Evolutionary conservation across 2,113 vertebrate genomes (phyloP), one percentile per base, ranked within the genome.

Genomic region (Archilochus colubris): DNA sequence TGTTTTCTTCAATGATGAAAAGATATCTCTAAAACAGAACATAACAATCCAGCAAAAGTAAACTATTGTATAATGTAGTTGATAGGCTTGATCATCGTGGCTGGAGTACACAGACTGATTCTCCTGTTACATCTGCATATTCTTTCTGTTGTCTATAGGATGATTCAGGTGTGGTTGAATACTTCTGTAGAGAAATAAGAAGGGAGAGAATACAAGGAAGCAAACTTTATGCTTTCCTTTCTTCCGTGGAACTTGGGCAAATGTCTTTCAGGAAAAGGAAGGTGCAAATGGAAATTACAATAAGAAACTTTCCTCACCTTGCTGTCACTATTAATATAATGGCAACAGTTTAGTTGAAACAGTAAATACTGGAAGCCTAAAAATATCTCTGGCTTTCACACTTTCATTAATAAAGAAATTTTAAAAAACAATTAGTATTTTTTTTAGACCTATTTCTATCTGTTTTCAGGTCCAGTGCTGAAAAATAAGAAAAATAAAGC

Each of bases 1-100:
- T 95, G 78, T 96, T 81, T 94, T 97, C 79, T 88, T 89, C 24
- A 12, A 83, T 74, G 86, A 70, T 95, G 58, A 94, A 96, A 97
- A 95, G 82, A 87, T 97, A 76, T 28, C 70, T 94, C 86, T 94
- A 77, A 94, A 96, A 33, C 86, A 97, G 79, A 94, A 73, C 70
- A 95, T 20, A 95, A 24, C 84, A 95, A 94, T 97, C 85, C 74
- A 93, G 89, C 91, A 97, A 53, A 96, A 80, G 62, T 79, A 88
- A 84, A 85, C 87, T 95, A 33, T 74, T 66, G 81, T 78, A 69
- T 91, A 51, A 69, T 79, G 46, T 69, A 70, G 83, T 48, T 92
- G 91, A 94, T 90, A 95, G 66, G 82, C 61, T 97, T 92, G 89
- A 94, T 96, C 95, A 57, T 46, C 63, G 54, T 50, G 36, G 30